phyloP scores from a whole-genome alignment of 2,797 vertebrate genomes.

The Adrianichthys oophorus region DNA sequence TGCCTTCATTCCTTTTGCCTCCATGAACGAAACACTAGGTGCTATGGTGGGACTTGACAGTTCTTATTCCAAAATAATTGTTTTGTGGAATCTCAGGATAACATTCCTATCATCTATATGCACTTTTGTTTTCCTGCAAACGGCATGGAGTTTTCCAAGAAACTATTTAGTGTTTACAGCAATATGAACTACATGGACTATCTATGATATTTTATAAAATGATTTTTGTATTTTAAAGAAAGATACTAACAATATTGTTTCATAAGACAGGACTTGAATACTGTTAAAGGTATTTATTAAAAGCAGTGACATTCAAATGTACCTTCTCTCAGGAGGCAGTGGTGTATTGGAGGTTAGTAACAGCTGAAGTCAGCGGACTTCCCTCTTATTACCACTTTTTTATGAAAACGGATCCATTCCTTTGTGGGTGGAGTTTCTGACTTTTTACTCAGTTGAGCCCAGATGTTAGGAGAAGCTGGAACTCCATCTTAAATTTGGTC shows the following conservation, averaged over 20 bases:
- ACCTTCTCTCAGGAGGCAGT: too few relatives aligned
- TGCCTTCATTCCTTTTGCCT: conserved; percentile 18
- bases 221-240: conserved; percentile 17
- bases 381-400: too few relatives aligned
- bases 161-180: conserved; percentile 41
- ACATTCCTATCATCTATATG: conserved; percentile 37
- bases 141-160: conserved; percentile 17
- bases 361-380: too few relatives aligned
- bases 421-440: too few relatives aligned
- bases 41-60: neutral
- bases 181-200: conserved; percentile 19
- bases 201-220: conserved; percentile 9
- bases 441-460: too few relatives aligned
- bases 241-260: neutral
- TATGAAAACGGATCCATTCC: too few relatives aligned
- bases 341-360: too few relatives aligned
- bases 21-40: conserved; percentile 3
- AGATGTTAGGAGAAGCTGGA: conserved; percentile 14
- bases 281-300: too few relatives aligned
- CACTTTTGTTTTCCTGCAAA: conserved; percentile 43
- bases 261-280: too few relatives aligned
- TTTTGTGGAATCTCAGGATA: conserved; percentile 24
- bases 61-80: conserved; percentile 19
- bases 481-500: conserved; percentile 1
- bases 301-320: too few relatives aligned